Evolutionary conservation across 2,888 invertebrate genomes (phyloP).

Genomic region (Nomada fabriciana): DNA sequence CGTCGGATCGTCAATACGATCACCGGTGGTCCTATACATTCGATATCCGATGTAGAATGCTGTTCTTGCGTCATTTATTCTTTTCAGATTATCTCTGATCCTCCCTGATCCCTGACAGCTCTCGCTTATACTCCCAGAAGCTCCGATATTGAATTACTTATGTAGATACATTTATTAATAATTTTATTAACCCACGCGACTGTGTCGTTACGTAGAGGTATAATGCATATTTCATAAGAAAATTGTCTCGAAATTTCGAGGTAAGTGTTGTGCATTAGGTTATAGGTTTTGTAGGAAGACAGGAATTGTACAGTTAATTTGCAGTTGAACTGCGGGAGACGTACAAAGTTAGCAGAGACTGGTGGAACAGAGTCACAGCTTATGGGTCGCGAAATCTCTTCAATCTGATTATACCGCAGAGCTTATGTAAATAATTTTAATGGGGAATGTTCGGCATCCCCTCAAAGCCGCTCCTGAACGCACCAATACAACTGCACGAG

Average conservation of each 20-base stretch:
- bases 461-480: constrained; percentile 43
- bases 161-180: too few species aligned
- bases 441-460: constrained; percentile 35
- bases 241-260: too few species aligned
- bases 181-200: too few species aligned
- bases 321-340: constrained; percentile 10
- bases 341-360: constrained; percentile 37
- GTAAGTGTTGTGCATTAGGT: too few species aligned
- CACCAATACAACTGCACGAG: constrained; percentile 77
- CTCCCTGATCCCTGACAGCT: background rate
- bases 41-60: background rate
- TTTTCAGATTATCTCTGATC: background rate
- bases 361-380: constrained; percentile 5
- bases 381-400: constrained; percentile 38
- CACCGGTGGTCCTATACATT: background rate
- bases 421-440: constrained; percentile 59
- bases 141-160: background rate
- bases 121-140: background rate
- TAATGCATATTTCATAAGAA: too few species aligned
- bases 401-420: constrained; percentile 41
- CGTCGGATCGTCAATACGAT: constrained; percentile 35
- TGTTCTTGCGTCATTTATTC: constrained; percentile 19
- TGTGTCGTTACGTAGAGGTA: too few species aligned
- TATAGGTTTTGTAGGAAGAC: too few species aligned
- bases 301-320: constrained; percentile 15